Percentiles rank a stretch among this genome's conserved stretches.
Evolutionary conservation across 2,888 invertebrate genomes (phyloP).

Genomic region (Esperia sulphurella): DNA sequence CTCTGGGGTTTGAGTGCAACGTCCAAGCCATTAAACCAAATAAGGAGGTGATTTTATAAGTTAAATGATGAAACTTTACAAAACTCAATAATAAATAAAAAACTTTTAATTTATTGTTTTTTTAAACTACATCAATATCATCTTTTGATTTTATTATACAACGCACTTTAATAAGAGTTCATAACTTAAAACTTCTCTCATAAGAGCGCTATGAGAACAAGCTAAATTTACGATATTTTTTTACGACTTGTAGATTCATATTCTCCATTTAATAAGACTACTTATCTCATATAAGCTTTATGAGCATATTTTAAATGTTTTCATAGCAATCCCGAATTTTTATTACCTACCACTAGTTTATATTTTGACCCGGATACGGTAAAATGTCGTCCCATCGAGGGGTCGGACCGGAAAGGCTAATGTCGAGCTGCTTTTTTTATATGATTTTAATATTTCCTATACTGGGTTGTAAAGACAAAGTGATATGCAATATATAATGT

Average conservation of each 20-base stretch:
- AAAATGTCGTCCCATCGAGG: neutral
- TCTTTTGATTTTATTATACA: too few relatives aligned
- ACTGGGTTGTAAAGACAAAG: too few relatives aligned
- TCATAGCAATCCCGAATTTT: neutral
- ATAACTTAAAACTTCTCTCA: conserved; percentile 11
- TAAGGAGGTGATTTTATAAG: too few relatives aligned
- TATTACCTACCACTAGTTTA: neutral
- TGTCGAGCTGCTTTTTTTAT: too few relatives aligned
- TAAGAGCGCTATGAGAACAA: conserved; percentile 19
- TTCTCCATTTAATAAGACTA: neutral
- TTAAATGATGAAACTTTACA: too few relatives aligned
- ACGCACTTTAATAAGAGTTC: neutral
- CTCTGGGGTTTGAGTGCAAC: too few relatives aligned
- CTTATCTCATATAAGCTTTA: conserved; percentile 3
- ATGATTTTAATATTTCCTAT: neutral
- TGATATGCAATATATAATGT: too few relatives aligned
- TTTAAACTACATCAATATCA: too few relatives aligned
- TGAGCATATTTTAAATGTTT: conserved; percentile 2
- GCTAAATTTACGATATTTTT: conserved; percentile 11
- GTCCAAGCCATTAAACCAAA: too few relatives aligned
- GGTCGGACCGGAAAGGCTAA: too few relatives aligned
- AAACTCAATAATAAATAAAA: too few relatives aligned
- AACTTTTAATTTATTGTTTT: too few relatives aligned
- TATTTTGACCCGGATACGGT: neutral
- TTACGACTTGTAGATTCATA: conserved; percentile 3